phyloP scores from a whole-genome alignment of 2,113 vertebrate species.

The Malurus cyaneus region DNA sequence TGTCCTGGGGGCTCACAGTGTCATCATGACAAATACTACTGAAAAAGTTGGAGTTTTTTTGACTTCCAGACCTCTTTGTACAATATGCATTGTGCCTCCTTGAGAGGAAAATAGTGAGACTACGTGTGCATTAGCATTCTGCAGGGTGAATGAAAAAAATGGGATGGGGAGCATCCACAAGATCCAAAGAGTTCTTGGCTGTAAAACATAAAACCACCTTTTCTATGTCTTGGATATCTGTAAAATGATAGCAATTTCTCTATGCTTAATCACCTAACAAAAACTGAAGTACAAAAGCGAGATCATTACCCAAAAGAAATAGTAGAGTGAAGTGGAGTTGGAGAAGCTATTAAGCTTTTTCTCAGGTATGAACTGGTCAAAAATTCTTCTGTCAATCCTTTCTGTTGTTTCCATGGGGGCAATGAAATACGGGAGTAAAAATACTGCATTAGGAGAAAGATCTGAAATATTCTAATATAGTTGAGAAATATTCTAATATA shows the following conservation, averaged over 20 bases:
- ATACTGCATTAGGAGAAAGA: neutral
- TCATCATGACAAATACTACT: accelerated
- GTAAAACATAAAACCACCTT: neutral
- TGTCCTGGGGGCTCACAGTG: neutral
- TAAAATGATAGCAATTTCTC: neutral
- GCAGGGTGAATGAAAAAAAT: neutral
- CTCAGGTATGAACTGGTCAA: neutral
- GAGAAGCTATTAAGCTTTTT: neutral
- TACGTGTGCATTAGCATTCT: neutral
- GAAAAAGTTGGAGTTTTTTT: neutral
- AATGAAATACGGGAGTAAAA: neutral
- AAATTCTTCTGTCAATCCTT: neutral
- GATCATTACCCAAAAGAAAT: neutral
- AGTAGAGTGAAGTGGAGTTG: neutral
- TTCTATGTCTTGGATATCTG: neutral
- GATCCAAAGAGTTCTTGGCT: neutral
- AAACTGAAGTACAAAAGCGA: neutral
- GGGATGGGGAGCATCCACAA: neutral
- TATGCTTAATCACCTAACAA: neutral
- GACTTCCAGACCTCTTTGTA: neutral
- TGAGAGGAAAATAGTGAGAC: neutral
- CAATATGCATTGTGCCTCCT: neutral
- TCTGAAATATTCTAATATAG: neutral
- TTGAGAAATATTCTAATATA: neutral
- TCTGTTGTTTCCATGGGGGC: neutral